Conservation (phyloP, 2,888 invertebrate genomes). For the Eupithecia exiguata region DNA sequence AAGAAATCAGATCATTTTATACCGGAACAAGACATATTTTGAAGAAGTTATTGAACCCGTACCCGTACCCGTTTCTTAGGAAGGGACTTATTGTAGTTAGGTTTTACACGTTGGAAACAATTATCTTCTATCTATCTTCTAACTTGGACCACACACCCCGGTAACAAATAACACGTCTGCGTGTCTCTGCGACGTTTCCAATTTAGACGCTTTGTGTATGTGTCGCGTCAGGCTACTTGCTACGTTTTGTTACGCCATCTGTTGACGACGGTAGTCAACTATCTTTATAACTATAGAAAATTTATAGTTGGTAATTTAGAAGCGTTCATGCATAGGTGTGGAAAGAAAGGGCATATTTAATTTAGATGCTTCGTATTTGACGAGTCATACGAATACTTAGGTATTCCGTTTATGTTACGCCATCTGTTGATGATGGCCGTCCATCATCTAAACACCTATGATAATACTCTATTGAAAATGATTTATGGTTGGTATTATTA, state of each 20-base stretch:
- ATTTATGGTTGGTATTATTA: background rate
- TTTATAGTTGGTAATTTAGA: conserved; percentile 12
- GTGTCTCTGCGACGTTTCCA: conserved; percentile 63
- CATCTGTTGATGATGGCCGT: background rate
- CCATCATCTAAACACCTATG: background rate
- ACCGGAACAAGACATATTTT: no score
- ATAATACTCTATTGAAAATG: background rate
- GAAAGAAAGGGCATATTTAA: conserved; percentile 57
- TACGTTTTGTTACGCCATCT: conserved; percentile 35
- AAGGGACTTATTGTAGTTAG: no score
- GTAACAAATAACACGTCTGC: conserved; percentile 67
- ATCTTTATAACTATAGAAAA: conserved; percentile 11
- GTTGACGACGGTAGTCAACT: conserved; percentile 25
- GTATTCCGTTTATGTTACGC: background rate
- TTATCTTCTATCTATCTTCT: conserved; percentile 8
- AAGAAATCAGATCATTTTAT: no score
- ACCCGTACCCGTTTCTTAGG: no score
- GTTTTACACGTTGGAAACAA: background rate
- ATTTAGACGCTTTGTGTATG: conserved; percentile 62
- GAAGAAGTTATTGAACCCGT: no score
- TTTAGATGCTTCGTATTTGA: conserved; percentile 60
- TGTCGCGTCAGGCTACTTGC: conserved; percentile 57
- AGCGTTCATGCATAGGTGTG: background rate
- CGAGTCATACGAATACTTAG: conserved; percentile 41
- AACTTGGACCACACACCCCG: conserved; percentile 41